These are phyloP conservation scores for Atherinosoma microstoma DNA, from an alignment of 2,797 vertebrate genomes.

Conservation along the genomic window DNA sequence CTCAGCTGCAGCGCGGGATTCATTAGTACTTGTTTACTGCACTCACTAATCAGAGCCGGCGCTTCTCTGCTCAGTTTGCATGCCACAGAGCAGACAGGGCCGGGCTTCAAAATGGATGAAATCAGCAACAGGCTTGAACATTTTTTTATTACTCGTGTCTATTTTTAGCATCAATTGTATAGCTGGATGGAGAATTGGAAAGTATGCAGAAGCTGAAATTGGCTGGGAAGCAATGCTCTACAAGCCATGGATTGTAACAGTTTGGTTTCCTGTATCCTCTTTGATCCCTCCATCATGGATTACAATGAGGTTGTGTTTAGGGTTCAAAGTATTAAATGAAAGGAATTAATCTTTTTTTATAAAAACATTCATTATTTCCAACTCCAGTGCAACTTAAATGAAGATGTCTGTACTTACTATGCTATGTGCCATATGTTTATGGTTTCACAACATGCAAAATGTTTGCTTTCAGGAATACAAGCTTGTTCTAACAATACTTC, in stretches of 20 bases:
- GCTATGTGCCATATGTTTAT: constrained; percentile 1
- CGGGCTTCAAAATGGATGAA: constrained; percentile 52
- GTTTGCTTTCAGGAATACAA: constrained; percentile 28
- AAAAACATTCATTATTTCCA: background rate
- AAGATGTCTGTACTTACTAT: background rate
- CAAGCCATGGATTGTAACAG: constrained; percentile 44
- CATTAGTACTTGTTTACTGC: constrained; percentile 67
- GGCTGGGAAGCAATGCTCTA: constrained; percentile 33
- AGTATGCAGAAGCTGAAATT: constrained; percentile 52
- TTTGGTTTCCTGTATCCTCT: constrained; percentile 39
- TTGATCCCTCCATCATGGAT: constrained; percentile 25
- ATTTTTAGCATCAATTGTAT: constrained; percentile 70
- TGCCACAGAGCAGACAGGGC: constrained; percentile 59
- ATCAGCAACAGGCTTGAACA: constrained; percentile 63
- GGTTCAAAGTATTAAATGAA: constrained; percentile 23
- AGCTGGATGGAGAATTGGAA: constrained; percentile 70
- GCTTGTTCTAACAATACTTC: constrained; percentile 46
- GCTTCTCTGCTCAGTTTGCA: constrained; percentile 50
- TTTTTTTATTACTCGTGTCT: constrained; percentile 70
- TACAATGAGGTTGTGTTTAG: constrained; percentile 19
- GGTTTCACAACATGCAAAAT: background rate
- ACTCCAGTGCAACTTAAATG: constrained; percentile 3
- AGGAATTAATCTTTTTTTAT: constrained; percentile 3
- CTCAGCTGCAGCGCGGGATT: constrained; percentile 51
- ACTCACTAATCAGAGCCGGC: constrained; percentile 63